A percentile compares a stretch with the other conserved stretches of the same genome.
Conservation (phyloP, 2,888 invertebrate species). For the Eilema depressum region DNA sequence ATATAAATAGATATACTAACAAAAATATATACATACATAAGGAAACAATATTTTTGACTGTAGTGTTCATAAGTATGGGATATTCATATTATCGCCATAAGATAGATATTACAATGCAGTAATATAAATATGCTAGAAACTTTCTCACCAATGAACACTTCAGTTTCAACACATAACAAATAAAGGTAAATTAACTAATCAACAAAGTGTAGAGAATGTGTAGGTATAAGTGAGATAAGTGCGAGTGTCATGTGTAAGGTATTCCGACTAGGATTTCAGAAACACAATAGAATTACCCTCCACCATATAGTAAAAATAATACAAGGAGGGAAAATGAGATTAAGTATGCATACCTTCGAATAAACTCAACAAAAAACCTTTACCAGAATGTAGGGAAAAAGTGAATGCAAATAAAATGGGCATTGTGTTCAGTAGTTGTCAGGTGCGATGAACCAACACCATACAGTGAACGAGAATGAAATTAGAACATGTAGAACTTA, state of each 20-base stretch:
- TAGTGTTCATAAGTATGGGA: conserved; percentile 11
- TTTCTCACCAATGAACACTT: conserved; percentile 7
- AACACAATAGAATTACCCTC: neutral
- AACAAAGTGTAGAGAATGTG: conserved; percentile 9
- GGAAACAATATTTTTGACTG: conserved; percentile 16
- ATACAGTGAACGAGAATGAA: neutral
- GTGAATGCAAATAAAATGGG: too few relatives aligned
- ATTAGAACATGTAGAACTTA: neutral
- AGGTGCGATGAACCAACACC: too few relatives aligned
- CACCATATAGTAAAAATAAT: too few relatives aligned
- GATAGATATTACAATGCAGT: neutral
- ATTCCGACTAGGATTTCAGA: neutral
- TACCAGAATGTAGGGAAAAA: too few relatives aligned
- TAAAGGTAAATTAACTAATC: conserved; percentile 13
- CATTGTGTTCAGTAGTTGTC: too few relatives aligned
- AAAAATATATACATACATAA: conserved; percentile 35
- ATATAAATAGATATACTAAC: conserved; percentile 41
- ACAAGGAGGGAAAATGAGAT: too few relatives aligned
- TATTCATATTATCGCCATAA: neutral
- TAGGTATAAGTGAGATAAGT: neutral
- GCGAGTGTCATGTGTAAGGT: conserved; percentile 3
- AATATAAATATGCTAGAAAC: neutral
- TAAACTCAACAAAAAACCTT: neutral
- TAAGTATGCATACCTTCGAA: neutral
- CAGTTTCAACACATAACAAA: conserved; percentile 7